These are phyloP conservation scores for Chloroceryle aenea DNA, from an alignment of 2,113 vertebrate genomes.

Conservation along the genomic window DNA sequence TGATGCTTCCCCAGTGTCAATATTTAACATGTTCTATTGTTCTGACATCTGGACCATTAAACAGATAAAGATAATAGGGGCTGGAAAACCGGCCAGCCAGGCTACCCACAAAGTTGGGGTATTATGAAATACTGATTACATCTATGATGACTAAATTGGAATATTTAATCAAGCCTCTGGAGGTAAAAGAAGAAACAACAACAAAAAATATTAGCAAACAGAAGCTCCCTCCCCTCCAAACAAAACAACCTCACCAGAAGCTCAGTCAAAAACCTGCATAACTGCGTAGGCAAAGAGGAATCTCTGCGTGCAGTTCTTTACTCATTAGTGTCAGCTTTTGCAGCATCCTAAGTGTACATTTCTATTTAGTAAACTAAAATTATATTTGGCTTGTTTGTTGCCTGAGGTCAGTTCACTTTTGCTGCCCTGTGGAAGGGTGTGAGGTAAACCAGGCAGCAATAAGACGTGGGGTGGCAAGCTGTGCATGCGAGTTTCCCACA, in stretches of 20 bases:
- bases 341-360: neutral
- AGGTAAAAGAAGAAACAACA: neutral
- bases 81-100: constrained; percentile 28
- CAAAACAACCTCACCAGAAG: neutral
- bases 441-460: neutral
- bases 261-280: neutral
- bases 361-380: neutral
- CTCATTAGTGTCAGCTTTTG: neutral
- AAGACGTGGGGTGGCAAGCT: neutral
- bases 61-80: constrained; percentile 53
- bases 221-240: neutral
- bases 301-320: neutral
- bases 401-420: neutral
- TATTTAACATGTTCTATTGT: constrained; percentile 65
- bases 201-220: no score
- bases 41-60: constrained; percentile 65
- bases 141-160: neutral
- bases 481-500: rapidly evolving
- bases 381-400: neutral
- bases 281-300: neutral
- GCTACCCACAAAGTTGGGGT: constrained; percentile 25
- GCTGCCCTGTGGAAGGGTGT: neutral
- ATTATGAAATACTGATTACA: constrained; percentile 24
- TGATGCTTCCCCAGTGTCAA: constrained; percentile 53
- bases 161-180: neutral